Evolutionary conservation across 2,113 vertebrate species (phyloP).

Genomic region (Gnathonemus longibarbis): DNA sequence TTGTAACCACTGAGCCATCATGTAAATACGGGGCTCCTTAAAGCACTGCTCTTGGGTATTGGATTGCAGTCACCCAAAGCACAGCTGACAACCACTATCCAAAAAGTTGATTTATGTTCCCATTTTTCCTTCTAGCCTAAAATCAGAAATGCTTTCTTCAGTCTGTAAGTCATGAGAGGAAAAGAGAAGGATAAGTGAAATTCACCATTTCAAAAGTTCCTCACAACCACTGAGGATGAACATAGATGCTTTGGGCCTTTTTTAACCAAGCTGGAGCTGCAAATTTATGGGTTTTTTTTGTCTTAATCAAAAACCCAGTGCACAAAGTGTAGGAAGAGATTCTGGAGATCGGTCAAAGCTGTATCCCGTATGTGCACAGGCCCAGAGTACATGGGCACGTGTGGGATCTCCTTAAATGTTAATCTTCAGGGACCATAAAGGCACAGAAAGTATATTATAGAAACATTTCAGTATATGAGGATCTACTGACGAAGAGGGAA

Average conservation of each 20-base stretch:
- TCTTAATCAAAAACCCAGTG: not conserved
- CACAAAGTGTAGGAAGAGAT: not conserved
- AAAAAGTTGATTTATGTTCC: not conserved
- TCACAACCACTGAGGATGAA: not conserved
- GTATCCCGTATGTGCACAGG: not conserved
- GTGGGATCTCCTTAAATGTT: not conserved
- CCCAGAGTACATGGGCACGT: not conserved
- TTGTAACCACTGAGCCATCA: not conserved
- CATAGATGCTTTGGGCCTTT: not conserved
- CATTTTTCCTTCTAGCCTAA: not conserved
- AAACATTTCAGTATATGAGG: not conserved
- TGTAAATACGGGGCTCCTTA: not conserved
- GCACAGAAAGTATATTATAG: not conserved
- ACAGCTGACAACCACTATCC: not conserved
- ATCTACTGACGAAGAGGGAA: not conserved
- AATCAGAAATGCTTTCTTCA: not conserved
- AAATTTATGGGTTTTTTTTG: not conserved
- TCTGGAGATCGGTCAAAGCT: not conserved
- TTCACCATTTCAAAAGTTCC: not conserved
- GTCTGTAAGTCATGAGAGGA: not conserved
- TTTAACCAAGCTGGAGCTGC: not conserved
- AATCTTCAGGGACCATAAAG: not conserved
- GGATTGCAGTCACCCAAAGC: not conserved
- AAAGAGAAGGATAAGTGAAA: not conserved
- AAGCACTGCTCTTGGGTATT: not conserved